Evolutionary conservation across 1,140 invertebrate genomes (phyloP).

Genomic region (Teleopsis dalmanni): DNA sequence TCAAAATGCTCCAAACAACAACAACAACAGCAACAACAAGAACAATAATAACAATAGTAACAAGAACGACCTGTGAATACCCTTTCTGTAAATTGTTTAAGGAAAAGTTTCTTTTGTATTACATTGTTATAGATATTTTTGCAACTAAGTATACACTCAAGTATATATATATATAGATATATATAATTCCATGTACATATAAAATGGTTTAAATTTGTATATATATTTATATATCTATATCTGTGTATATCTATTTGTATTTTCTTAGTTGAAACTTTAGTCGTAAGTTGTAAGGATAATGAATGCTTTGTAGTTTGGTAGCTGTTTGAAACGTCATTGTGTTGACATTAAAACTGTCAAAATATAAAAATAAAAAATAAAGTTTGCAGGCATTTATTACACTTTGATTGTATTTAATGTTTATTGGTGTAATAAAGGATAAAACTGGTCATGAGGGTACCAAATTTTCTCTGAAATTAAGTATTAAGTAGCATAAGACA

Average conservation of each 20-base stretch:
- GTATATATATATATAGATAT: background rate
- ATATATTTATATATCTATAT: background rate
- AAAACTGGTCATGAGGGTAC: too few relatives aligned
- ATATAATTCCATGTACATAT: background rate
- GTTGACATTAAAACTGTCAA: slow-evolving; percentile 1
- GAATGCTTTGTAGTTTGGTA: background rate
- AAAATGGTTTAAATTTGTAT: background rate
- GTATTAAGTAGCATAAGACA: too few relatives aligned
- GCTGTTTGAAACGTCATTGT: background rate
- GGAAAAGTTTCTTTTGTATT: too few relatives aligned
- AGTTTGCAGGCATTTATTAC: slow-evolving; percentile 4
- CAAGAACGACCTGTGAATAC: background rate
- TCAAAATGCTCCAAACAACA: too few relatives aligned
- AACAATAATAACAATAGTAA: background rate
- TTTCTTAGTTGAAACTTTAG: slow-evolving; percentile 2
- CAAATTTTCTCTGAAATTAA: too few relatives aligned
- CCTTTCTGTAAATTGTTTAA: too few relatives aligned
- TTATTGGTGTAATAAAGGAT: too few relatives aligned
- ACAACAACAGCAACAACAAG: background rate
- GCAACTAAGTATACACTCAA: too few relatives aligned
- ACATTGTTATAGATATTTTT: too few relatives aligned
- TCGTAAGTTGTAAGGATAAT: background rate
- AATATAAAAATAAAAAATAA: background rate
- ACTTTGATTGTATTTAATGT: slow-evolving; percentile 7
- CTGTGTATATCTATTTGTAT: background rate